Evolutionary conservation across 1,140 invertebrate genomes (phyloP), one percentile per base, ranked within the genome.

Genomic region (Solenopsis fugax): DNA sequence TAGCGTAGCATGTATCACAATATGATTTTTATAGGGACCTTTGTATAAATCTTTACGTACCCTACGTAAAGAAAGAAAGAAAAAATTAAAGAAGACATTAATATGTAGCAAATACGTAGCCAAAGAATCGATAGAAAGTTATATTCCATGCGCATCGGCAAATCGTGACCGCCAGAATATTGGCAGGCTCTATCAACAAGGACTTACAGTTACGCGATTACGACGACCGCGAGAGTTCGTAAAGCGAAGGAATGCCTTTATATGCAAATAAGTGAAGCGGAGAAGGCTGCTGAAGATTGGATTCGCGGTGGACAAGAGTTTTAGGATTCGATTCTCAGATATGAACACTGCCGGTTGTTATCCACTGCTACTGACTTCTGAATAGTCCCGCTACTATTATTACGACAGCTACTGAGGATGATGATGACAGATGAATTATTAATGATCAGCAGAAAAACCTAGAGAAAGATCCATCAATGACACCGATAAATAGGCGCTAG

Each of bases 381-480:
- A n/a, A n/a, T n/a, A 24, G 41, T 87, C 60, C 82, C 92, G 88
- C 86, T 90, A 87, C 77, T 86, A 87, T 89, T 91, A 89, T 88
- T 77, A 81, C 77, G 86, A 62, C 81, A 54, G 58, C 64, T 45
- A 78, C 88, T 60, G 45, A 76, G 86, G 87, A 93, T 94, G 93
- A 95, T 93, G 92, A 95, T 93, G 92, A 94, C 91, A 92, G 94
- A 95, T 95, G 94, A 94, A 95, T 94, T 95, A 95, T 95, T 95
- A 92, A 95, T 94, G 93, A 93, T 91, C 78, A 67, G 48, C 34
- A 71, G 41, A n/a, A 45, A 37, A 5, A 34, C 56, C 50, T 37
- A 62, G 18, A 29, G 18, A 65, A n/a, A 82, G 77, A 89, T 89
- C 87, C 87, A 89, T 90, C 88, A 89, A 89, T 87, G 84, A 76